Conservation (phyloP, 2,113 vertebrate species). For the Ptilorrhoa leucosticta region DNA sequence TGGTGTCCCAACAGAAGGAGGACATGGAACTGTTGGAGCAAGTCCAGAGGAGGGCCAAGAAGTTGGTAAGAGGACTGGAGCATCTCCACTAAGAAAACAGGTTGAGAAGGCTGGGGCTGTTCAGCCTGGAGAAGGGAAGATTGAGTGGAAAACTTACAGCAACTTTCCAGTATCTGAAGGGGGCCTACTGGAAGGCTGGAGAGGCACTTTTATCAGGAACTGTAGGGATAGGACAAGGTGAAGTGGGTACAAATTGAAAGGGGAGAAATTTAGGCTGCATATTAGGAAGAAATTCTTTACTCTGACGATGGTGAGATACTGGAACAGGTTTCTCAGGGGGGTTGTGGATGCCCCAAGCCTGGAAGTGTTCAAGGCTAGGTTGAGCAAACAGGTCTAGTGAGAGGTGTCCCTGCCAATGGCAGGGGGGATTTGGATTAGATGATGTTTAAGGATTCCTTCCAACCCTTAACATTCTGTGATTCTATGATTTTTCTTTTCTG, state of each 20-base stretch:
- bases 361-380: neutral
- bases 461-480: neutral
- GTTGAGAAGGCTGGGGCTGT: neutral
- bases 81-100: accelerated
- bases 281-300: neutral
- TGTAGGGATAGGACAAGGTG: neutral
- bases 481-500: neutral
- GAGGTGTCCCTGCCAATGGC: neutral
- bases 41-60: neutral
- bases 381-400: neutral
- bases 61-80: neutral
- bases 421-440: accelerated
- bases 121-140: neutral
- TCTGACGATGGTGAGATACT: neutral
- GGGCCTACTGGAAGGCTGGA: neutral
- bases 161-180: neutral
- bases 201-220: neutral
- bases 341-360: neutral
- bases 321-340: neutral
- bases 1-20: neutral
- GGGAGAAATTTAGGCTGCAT: neutral
- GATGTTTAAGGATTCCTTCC: neutral
- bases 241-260: neutral
- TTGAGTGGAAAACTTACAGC: accelerated
- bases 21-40: neutral